Evolutionary conservation across 92 coral and sea anemone genomes (phyloP).

Genomic region (Palythoa heliodiscus): DNA sequence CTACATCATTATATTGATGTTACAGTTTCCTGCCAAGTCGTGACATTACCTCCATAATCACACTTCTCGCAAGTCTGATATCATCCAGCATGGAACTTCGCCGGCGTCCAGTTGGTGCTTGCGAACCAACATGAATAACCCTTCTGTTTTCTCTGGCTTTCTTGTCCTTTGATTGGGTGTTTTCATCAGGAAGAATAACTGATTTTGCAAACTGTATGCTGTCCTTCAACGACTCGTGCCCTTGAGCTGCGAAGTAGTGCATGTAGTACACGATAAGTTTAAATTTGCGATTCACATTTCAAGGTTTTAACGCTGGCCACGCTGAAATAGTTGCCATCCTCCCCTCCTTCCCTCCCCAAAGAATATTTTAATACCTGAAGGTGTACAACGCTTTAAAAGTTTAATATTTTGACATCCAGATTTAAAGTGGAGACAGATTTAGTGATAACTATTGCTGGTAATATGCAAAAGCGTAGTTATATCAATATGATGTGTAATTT

Average conservation of each 20-base stretch:
- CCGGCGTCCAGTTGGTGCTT: conserved; percentile 4
- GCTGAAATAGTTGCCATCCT: too few species aligned
- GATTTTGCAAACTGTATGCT: conserved; percentile 25
- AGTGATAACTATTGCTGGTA: too few species aligned
- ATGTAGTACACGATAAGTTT: background rate
- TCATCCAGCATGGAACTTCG: conserved; percentile 17
- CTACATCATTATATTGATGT: background rate
- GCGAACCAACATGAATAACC: background rate
- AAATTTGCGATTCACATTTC: background rate
- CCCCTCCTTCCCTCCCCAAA: too few species aligned
- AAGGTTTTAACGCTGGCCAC: too few species aligned
- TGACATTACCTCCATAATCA: background rate
- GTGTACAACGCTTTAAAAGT: too few species aligned
- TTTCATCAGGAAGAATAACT: conserved; percentile 7
- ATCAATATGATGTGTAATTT: too few species aligned
- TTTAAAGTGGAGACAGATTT: too few species aligned
- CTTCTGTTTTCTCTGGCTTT: conserved; percentile 29
- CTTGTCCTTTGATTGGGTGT: background rate
- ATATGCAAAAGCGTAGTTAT: too few species aligned
- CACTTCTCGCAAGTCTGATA: conserved; percentile 19
- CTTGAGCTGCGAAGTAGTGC: background rate
- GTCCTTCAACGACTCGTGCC: background rate
- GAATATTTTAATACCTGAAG: too few species aligned
- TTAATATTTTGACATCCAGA: too few species aligned
- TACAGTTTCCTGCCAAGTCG: background rate